Base-by-base conservation (phyloP, 2,888 invertebrate species). In the Chironomus tentans region DNA sequence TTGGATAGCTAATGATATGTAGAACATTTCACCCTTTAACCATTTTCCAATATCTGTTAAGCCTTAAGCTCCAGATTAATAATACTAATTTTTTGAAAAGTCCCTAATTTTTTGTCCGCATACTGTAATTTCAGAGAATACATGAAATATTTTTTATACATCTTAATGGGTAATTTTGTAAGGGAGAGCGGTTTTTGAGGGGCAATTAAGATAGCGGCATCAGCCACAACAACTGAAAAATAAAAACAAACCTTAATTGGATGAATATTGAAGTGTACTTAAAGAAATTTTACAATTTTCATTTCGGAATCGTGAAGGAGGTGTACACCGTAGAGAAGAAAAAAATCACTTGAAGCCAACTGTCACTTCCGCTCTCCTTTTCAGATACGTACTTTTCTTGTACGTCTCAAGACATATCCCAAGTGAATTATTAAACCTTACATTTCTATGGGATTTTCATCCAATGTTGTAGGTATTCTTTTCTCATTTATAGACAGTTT, bases 281-380 rank as follows among this genome's bases (percentile, higher is more conserved):
- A 18, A 56, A 56, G 18, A 38, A 38, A 38, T 38, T 38, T 38
- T 28, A 28, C 28, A 28, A 38, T 38, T 38, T 38, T 10, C 10
- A 56, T 18, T 56, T 56, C 12, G 15, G 2, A 10, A 10, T 56
- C 18, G 6, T 15, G 15, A 56, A 56, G n/a, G 56, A 15, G n/a
- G 15, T 56, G n/a, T 10, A 6, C 7, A 56, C 56, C n/a, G n/a
- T 56, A 15, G 15, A 50, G 15, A 7, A 4, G 13, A 50, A 18
- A 15, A 56, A 18, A 56, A 56, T 56, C 71, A 71, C 71, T 71
- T 71, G 71, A 71, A 50, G 56, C 15, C 71, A 71, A 71, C 71
- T 71, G 56, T 71, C 71, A 71, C 56, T 71, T 71, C 71, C 71
- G 71, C 21, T 71, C 50, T 38, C 38, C 38, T 38, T 38, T 38